Evolutionary conservation across 2,888 invertebrate species (phyloP).

Genomic region (Acronicta aceris): DNA sequence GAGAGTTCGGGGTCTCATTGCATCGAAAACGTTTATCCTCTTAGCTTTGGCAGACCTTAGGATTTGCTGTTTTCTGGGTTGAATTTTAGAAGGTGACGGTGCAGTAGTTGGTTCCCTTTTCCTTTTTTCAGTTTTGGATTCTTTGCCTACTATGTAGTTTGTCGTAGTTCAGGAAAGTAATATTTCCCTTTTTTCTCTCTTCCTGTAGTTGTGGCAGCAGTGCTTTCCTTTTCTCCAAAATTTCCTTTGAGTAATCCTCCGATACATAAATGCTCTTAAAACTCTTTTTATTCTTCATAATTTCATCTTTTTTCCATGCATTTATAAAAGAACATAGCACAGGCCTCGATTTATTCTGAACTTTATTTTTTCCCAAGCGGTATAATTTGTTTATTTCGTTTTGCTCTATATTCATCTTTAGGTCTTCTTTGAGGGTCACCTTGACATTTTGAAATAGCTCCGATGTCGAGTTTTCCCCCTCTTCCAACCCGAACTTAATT

Average conservation of each 20-base stretch:
- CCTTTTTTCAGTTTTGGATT: slow-evolving; percentile 7
- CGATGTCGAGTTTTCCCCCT: slow-evolving; percentile 8
- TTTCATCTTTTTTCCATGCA: slow-evolving; percentile 45
- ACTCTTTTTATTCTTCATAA: slow-evolving; percentile 48
- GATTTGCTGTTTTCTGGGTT: slow-evolving; percentile 15
- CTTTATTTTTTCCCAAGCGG: slow-evolving; percentile 8
- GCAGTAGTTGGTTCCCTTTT: slow-evolving; percentile 12
- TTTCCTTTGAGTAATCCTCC: slow-evolving; percentile 57
- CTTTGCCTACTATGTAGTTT: slow-evolving; percentile 47
- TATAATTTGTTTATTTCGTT: slow-evolving; percentile 6
- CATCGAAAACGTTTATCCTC: slow-evolving; percentile 1
- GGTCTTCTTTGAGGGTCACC: too few relatives aligned
- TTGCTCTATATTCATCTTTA: too few relatives aligned
- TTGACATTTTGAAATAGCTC: too few relatives aligned
- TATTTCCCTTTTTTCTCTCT: slow-evolving; percentile 46
- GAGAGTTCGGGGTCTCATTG: slow-evolving; percentile 9
- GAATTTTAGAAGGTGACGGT: slow-evolving; percentile 3
- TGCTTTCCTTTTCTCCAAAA: slow-evolving; percentile 46
- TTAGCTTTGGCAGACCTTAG: background rate
- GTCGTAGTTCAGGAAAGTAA: slow-evolving; percentile 52
- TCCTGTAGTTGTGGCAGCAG: slow-evolving; percentile 39
- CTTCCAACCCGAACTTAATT: slow-evolving; percentile 6
- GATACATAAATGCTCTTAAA: slow-evolving; percentile 39
- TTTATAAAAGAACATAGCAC: slow-evolving; percentile 31
- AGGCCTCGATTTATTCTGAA: slow-evolving; percentile 18